These are phyloP conservation scores for Xestia ashworthii DNA, from an alignment of 2,888 invertebrate species.

Conservation along the genomic window DNA sequence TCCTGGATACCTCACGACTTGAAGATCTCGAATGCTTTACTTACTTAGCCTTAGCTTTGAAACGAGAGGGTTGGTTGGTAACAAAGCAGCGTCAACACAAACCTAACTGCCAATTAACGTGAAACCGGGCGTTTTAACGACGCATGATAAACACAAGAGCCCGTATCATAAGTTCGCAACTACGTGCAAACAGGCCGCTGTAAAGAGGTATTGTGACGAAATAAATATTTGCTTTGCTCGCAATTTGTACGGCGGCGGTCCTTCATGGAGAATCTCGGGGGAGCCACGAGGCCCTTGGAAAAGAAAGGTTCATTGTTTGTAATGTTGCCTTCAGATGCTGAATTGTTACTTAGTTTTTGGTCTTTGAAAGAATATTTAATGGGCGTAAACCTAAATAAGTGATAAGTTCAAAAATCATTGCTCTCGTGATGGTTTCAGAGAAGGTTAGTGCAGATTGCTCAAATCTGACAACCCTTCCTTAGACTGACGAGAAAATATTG, in stretches of 20 bases:
- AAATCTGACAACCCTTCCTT: background rate
- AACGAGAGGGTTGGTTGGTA: background rate
- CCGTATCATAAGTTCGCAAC: constrained; percentile 59
- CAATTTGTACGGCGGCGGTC: constrained; percentile 51
- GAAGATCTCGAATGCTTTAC: constrained; percentile 5
- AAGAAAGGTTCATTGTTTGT: constrained; percentile 51
- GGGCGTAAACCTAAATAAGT: background rate
- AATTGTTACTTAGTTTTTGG: constrained; percentile 29
- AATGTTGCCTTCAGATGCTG: constrained; percentile 12
- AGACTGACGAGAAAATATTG: constrained; percentile 7
- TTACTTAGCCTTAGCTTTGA: no score
- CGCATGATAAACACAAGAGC: constrained; percentile 51
- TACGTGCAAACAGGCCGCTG: constrained; percentile 52
- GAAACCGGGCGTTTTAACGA: constrained; percentile 54
- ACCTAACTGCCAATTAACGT: constrained; percentile 50
- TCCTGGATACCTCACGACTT: background rate
- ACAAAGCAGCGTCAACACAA: constrained; percentile 31
- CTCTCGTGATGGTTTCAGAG: background rate
- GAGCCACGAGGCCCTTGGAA: constrained; percentile 30
- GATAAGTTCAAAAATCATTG: background rate
- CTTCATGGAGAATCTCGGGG: constrained; percentile 39
- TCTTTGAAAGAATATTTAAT: background rate
- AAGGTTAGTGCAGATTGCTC: background rate
- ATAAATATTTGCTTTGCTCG: constrained; percentile 60
- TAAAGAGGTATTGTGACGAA: constrained; percentile 58